These are phyloP conservation scores for Leptinotarsa defecta DNA, from an alignment of 1,140 invertebrate genomes.

Conservation along the genomic window DNA sequence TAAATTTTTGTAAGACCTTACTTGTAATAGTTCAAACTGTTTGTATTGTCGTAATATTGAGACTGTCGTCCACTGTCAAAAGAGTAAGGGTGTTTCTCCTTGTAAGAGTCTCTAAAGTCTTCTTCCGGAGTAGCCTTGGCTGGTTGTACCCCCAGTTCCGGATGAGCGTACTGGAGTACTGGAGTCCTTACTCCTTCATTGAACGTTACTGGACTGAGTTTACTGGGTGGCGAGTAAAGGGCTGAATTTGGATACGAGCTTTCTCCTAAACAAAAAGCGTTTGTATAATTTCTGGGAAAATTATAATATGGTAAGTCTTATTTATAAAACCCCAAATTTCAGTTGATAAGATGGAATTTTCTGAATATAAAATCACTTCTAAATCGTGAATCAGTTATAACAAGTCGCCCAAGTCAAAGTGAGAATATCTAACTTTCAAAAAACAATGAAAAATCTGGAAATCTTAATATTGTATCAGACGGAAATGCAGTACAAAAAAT, in stretches of 20 bases:
- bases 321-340: no score
- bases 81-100: background rate
- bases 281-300: no score
- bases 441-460: no score
- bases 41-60: slow-evolving; percentile 56
- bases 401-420: no score
- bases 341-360: no score
- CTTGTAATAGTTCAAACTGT: slow-evolving; percentile 59
- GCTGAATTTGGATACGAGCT: slow-evolving; percentile 67
- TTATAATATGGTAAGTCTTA: no score
- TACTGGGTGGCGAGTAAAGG: slow-evolving; percentile 62
- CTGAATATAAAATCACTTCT: no score
- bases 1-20: background rate
- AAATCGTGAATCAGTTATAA: no score
- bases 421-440: no score
- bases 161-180: slow-evolving; percentile 77
- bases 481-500: no score
- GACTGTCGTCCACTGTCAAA: slow-evolving; percentile 39
- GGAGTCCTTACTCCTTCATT: slow-evolving; percentile 73
- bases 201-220: slow-evolving; percentile 60
- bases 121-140: slow-evolving; percentile 64
- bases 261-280: background rate
- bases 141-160: slow-evolving; percentile 75
- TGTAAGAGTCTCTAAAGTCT: slow-evolving; percentile 35
- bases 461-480: no score